A percentile compares a stretch with the other conserved stretches of the same genome.
phyloP scores from a whole-genome alignment of 2,113 vertebrate genomes.

The Sceloporus tristichus region DNA sequence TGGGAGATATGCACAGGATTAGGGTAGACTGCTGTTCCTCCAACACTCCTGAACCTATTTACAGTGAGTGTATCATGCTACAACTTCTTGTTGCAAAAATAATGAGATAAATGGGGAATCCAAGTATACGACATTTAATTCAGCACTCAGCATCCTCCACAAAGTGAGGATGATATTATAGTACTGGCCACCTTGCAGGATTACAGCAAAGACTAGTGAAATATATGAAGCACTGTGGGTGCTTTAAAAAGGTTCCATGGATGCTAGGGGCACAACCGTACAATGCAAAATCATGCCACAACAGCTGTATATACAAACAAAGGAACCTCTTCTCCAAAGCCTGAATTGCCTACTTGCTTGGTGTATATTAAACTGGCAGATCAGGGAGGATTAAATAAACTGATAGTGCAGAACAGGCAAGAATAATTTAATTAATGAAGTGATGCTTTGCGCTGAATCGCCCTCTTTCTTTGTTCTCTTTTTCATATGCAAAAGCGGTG shows the following conservation, averaged over 20 bases:
- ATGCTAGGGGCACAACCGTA: background rate
- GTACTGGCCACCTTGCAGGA: background rate
- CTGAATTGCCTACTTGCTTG: background rate
- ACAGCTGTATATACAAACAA: background rate
- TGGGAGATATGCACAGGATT: no score
- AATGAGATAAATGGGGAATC: no score
- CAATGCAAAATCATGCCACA: background rate
- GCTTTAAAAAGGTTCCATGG: background rate
- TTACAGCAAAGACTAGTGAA: background rate
- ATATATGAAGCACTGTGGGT: background rate
- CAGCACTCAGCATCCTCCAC: no score
- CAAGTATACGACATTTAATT: no score
- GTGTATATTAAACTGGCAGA: background rate
- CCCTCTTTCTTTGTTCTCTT: background rate
- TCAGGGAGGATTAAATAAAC: background rate
- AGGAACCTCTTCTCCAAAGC: background rate
- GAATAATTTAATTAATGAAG: conserved; percentile 3
- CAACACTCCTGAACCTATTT: no score
- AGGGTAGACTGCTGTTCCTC: no score
- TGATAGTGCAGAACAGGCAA: conserved; percentile 1
- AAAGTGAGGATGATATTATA: no score
- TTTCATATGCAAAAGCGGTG: background rate
- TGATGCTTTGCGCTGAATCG: background rate
- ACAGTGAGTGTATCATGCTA: no score
- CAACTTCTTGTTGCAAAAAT: no score